Conservation (phyloP, 2,888 invertebrate genomes). For the Holacanthella duospinosa region DNA sequence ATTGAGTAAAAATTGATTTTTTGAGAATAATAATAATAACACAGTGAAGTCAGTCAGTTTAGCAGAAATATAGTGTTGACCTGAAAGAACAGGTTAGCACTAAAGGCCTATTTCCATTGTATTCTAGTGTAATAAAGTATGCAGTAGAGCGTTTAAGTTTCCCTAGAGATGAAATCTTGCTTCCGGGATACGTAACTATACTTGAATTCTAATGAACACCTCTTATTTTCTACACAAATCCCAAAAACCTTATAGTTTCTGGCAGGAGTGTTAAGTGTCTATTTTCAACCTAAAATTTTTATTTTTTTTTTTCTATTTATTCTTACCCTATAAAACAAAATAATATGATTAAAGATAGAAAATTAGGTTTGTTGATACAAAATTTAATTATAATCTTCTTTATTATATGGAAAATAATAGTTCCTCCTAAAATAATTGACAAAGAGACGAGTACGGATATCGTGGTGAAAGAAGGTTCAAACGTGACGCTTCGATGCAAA, state of each 20-base stretch:
- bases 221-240: not conserved
- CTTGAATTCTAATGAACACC: not conserved
- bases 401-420: no score
- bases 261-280: not conserved
- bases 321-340: no score
- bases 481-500: constrained; percentile 76
- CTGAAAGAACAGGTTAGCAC: no score
- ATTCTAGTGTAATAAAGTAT: no score
- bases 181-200: constrained; percentile 30
- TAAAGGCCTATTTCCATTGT: no score
- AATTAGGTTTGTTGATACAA: not conserved
- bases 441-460: constrained; percentile 83
- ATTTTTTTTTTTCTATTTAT: no score
- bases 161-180: constrained; percentile 24
- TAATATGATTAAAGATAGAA: no score
- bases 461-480: constrained; percentile 78
- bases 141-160: not conserved
- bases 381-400: not conserved
- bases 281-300: no score
- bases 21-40: no score
- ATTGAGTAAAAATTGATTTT: no score
- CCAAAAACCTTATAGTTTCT: not conserved
- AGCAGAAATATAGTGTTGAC: no score
- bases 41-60: no score
- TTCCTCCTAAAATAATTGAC: constrained; percentile 80